Percentiles rank a stretch among this genome's conserved stretches.
Evolutionary conservation across 2,797 vertebrate genomes (phyloP).

Genomic region (Emys orbicularis): DNA sequence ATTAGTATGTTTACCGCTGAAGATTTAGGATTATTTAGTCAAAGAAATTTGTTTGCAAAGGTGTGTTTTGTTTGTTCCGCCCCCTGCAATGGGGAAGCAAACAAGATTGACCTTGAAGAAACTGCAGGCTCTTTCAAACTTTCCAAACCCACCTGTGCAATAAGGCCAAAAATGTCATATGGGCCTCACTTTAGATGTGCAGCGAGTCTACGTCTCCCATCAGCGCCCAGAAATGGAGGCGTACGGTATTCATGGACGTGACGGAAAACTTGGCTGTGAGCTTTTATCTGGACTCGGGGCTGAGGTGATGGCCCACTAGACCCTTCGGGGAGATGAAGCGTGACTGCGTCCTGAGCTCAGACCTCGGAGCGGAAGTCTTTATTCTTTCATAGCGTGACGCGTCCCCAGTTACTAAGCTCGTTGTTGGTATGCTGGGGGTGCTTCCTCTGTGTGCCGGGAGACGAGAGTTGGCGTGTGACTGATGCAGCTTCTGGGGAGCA

Average conservation of each 20-base stretch:
- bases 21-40: slow-evolving; percentile 68
- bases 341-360: background rate
- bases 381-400: fast-evolving
- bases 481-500: background rate
- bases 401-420: background rate
- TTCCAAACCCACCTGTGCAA: background rate
- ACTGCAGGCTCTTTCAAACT: background rate
- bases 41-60: slow-evolving; percentile 40
- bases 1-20: slow-evolving; percentile 76
- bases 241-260: background rate
- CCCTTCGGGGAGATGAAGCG: background rate
- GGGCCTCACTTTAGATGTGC: background rate
- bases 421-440: fast-evolving
- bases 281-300: background rate
- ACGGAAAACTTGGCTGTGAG: background rate
- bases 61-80: slow-evolving; percentile 19
- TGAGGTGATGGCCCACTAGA: background rate
- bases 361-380: background rate
- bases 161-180: background rate
- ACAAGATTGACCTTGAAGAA: background rate
- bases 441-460: fast-evolving
- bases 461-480: background rate
- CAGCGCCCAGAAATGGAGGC: background rate
- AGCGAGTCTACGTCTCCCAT: background rate
- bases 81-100: background rate